Conservation (phyloP, 2,888 invertebrate genomes). For the Chymomyza amoena region DNA sequence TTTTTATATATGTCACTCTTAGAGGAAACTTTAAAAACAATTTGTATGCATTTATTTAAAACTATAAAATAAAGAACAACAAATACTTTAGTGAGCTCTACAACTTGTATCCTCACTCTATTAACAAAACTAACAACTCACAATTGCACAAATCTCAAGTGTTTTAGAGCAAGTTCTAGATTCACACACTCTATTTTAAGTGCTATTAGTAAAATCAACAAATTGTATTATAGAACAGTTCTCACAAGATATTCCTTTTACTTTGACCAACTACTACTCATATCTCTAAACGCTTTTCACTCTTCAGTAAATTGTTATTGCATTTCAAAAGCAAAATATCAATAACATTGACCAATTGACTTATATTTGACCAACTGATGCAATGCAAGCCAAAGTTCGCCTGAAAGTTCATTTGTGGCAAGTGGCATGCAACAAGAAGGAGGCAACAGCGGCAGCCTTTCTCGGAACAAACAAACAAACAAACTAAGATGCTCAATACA, state of each 20-base stretch:
- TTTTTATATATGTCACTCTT: too few relatives aligned
- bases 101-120: too few relatives aligned
- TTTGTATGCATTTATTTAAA: too few relatives aligned
- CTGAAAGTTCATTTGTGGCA: neutral
- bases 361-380: neutral
- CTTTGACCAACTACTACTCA: neutral
- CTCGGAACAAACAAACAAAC: slow-evolving; percentile 13
- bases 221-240: neutral
- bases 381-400: neutral
- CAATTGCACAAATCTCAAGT: too few relatives aligned
- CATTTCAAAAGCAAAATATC: neutral
- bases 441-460: neutral
- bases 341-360: neutral
- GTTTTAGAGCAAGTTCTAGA: neutral
- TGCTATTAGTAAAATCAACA: neutral
- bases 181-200: neutral
- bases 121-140: too few relatives aligned
- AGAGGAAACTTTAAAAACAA: too few relatives aligned
- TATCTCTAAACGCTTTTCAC: neutral
- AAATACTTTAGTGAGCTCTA: too few relatives aligned
- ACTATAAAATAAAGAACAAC: too few relatives aligned
- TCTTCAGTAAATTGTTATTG: neutral
- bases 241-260: neutral
- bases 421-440: too few relatives aligned
- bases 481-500: neutral